Conservation (phyloP, 1,140 invertebrate species). For the Spodoptera frugiperda region DNA sequence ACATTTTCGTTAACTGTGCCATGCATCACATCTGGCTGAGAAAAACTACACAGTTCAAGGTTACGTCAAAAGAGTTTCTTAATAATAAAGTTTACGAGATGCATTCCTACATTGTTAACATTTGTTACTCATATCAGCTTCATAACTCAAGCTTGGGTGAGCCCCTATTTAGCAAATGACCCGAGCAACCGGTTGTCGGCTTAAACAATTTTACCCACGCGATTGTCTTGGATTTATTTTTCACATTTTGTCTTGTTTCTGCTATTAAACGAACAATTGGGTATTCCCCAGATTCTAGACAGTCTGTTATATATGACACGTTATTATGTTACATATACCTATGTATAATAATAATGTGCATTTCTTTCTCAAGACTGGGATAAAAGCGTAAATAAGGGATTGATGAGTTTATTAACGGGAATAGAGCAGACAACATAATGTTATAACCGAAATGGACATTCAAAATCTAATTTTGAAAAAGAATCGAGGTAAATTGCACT, state of each 20-base stretch:
- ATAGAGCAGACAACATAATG: too few relatives aligned
- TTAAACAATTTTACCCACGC: background rate
- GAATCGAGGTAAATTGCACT: too few relatives aligned
- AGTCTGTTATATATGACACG: too few relatives aligned
- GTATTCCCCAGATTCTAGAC: background rate
- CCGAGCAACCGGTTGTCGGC: slow-evolving; percentile 6
- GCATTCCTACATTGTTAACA: background rate
- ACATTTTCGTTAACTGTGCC: too few relatives aligned
- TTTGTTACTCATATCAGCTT: slow-evolving; percentile 1
- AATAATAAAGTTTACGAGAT: slow-evolving; percentile 5
- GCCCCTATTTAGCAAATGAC: background rate
- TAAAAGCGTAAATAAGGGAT: too few relatives aligned
- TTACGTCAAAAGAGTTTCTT: background rate
- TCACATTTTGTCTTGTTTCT: background rate
- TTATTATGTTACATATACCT: too few relatives aligned
- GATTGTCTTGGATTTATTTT: background rate
- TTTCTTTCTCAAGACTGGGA: too few relatives aligned
- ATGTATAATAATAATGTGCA: too few relatives aligned
- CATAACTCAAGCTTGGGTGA: background rate
- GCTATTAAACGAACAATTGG: background rate
- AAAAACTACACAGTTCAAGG: background rate
- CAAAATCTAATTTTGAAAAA: too few relatives aligned
- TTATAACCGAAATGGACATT: too few relatives aligned
- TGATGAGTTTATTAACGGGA: too few relatives aligned
- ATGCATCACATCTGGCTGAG: too few relatives aligned